phyloP scores from a whole-genome alignment of 2,797 vertebrate species.

The Neostethus bicornis region DNA sequence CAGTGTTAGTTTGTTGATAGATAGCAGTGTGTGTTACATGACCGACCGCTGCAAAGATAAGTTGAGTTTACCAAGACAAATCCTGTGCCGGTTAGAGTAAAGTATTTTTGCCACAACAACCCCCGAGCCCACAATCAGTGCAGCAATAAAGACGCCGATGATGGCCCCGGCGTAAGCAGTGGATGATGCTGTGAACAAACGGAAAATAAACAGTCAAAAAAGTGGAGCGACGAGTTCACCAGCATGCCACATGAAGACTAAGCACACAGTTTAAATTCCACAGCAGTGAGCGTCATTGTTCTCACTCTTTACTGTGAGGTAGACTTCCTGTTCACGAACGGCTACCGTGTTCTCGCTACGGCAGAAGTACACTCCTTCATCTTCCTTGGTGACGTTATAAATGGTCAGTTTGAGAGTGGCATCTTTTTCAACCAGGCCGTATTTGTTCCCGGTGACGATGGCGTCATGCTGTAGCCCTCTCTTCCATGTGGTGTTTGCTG shows the following conservation, averaged over 20 bases:
- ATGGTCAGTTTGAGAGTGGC: slow-evolving; percentile 83
- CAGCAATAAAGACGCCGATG: slow-evolving; percentile 75
- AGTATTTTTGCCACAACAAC: slow-evolving; percentile 55
- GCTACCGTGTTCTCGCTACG: slow-evolving; percentile 86
- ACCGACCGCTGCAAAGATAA: neutral
- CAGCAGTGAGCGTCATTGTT: neutral
- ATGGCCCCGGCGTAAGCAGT: slow-evolving; percentile 68
- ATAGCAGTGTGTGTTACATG: neutral
- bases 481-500: slow-evolving; percentile 84
- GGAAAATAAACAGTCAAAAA: neutral
- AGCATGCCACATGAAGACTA: slow-evolving; percentile 53
- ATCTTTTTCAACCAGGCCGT: slow-evolving; percentile 69
- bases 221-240: slow-evolving; percentile 54
- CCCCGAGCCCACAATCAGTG: slow-evolving; percentile 67
- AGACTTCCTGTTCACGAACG: slow-evolving; percentile 80
- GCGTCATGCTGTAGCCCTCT: slow-evolving; percentile 62
- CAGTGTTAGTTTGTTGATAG: neutral
- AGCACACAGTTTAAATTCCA: slow-evolving; percentile 13
- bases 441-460: slow-evolving; percentile 76
- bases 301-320: slow-evolving; percentile 86
- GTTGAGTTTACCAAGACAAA: slow-evolving; percentile 74
- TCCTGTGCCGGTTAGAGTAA: slow-evolving; percentile 71
- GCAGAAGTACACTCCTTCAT: slow-evolving; percentile 87
- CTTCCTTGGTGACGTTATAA: slow-evolving; percentile 82
- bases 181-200: slow-evolving; percentile 48